A percentile compares a stretch with the other conserved stretches of the same genome.
phyloP scores from a whole-genome alignment of 2,113 vertebrate genomes.

The Sylvilagus bachmani region DNA sequence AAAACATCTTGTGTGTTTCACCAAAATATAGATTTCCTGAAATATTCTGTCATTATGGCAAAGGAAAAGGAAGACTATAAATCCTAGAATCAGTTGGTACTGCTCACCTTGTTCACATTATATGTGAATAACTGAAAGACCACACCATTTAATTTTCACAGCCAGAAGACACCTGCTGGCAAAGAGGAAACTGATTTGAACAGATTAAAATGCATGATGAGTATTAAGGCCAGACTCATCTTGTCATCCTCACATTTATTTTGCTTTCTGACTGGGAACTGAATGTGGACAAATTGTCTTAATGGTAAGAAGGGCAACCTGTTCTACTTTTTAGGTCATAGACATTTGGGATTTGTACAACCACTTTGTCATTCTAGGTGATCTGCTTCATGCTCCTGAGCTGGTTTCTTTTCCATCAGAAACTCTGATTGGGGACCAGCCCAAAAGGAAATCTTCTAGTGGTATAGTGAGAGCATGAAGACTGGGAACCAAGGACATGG shows the following conservation, averaged over 20 bases:
- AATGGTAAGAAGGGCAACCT: conserved; percentile 12
- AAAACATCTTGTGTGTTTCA: conserved; percentile 72
- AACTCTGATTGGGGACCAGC: neutral
- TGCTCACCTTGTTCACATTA: conserved; percentile 56
- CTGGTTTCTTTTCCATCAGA: conserved; percentile 14
- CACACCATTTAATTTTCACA: conserved; percentile 59
- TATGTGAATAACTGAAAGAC: conserved; percentile 42
- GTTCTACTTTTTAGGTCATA: conserved; percentile 35
- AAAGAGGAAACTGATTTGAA: conserved; percentile 67
- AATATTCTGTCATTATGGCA: conserved; percentile 61
- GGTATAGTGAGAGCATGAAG: neutral
- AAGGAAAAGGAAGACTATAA: conserved; percentile 63
- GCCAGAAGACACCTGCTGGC: conserved; percentile 31
- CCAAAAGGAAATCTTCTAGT: neutral
- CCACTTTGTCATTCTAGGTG: neutral
- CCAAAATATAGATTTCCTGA: conserved; percentile 57
- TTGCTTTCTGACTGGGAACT: conserved; percentile 53
- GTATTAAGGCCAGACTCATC: conserved; percentile 56
- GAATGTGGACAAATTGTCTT: conserved; percentile 62
- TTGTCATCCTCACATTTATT: conserved; percentile 67
- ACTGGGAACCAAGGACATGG: neutral
- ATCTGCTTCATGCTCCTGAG: conserved; percentile 14
- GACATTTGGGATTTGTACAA: neutral
- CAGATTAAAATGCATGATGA: conserved; percentile 53
- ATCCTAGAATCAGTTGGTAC: conserved; percentile 58